Percentiles rank a stretch among this genome's conserved stretches.
Evolutionary conservation across 2,113 vertebrate genomes (phyloP).

Genomic region (Aldabrachelys gigantea): DNA sequence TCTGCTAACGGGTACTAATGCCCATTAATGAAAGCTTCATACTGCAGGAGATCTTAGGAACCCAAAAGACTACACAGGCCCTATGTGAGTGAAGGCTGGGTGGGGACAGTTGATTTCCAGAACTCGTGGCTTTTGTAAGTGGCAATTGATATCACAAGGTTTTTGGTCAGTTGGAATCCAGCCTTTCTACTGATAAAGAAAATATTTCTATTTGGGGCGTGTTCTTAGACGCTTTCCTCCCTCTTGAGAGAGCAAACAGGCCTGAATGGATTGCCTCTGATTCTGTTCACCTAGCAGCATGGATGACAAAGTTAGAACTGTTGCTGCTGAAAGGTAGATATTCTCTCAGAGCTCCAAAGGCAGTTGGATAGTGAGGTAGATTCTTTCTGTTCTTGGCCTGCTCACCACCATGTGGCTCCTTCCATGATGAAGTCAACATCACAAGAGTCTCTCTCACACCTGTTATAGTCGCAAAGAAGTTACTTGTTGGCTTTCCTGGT

Average conservation of each 20-base stretch:
- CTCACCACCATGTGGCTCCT: accelerated
- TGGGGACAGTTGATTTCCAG: background rate
- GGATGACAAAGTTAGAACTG: background rate
- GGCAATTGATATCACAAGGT: background rate
- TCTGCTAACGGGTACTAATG: no score
- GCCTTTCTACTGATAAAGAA: background rate
- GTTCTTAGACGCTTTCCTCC: background rate
- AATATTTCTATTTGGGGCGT: background rate
- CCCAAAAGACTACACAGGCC: no score
- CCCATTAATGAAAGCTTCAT: background rate
- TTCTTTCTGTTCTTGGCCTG: background rate
- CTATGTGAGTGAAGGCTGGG: no score
- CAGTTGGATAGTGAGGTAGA: background rate
- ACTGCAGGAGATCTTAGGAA: background rate
- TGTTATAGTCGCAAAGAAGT: background rate
- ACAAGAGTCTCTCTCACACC: background rate
- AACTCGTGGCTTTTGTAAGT: background rate
- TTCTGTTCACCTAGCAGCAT: background rate
- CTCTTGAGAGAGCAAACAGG: background rate
- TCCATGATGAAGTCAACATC: accelerated
- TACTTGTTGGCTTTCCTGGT: background rate
- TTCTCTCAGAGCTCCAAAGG: background rate
- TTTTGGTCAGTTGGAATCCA: background rate
- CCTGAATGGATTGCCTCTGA: no score
- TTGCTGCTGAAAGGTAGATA: background rate